phyloP scores from a whole-genome alignment of 2,113 vertebrate species.

The Cavia aperea region DNA sequence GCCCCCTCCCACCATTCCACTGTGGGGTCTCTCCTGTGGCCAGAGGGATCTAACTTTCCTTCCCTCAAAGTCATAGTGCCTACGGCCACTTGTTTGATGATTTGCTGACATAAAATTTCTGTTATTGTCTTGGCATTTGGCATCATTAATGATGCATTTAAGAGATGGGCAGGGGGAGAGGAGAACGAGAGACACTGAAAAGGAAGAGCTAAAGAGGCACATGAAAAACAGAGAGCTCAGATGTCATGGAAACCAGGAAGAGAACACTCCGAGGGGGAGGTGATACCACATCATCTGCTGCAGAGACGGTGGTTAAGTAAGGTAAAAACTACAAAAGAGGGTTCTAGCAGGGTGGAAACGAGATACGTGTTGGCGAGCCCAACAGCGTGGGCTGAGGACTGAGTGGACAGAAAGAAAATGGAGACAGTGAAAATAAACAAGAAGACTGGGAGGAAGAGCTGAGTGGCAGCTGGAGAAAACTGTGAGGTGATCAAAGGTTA shows the following conservation, averaged over 20 bases:
- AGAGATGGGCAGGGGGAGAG: not conserved
- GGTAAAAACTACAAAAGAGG: not conserved
- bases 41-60: not conserved
- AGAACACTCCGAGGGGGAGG: not conserved
- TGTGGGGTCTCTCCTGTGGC: not conserved
- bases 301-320: not conserved
- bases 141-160: not conserved
- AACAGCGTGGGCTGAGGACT: not conserved
- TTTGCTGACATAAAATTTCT: not conserved
- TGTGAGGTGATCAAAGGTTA: not conserved
- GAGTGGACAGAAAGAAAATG: not conserved
- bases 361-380: not conserved
- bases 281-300: not conserved
- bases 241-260: not conserved
- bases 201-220: not conserved
- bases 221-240: not conserved
- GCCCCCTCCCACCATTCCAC: not conserved
- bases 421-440: not conserved
- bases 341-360: not conserved
- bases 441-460: not conserved
- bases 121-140: not conserved
- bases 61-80: not conserved
- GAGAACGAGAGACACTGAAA: not conserved
- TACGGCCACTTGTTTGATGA: not conserved
- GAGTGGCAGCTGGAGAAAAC: not conserved